Conservation (phyloP, 1,140 invertebrate species). For the Oncopodura yosiiana region DNA sequence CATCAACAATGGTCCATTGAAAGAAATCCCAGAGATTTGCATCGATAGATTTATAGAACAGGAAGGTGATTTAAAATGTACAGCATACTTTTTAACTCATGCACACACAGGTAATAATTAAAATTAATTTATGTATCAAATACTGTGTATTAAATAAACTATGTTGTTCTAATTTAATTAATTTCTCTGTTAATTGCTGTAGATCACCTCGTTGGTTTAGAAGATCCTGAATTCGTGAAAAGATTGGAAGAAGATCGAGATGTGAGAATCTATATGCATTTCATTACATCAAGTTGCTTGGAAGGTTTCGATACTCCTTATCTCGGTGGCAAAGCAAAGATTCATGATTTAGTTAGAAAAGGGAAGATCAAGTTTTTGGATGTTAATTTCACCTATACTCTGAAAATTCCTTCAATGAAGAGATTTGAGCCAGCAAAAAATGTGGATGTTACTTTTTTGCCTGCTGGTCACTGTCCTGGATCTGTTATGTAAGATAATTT, state of each 20-base stretch:
- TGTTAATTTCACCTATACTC: too few relatives aligned
- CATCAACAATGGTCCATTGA: constrained; percentile 44
- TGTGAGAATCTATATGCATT: constrained; percentile 15
- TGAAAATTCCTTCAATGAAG: too few relatives aligned
- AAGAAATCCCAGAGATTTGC: constrained; percentile 52
- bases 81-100: constrained; percentile 56
- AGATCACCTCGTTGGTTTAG: constrained; percentile 56
- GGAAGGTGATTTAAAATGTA: constrained; percentile 45
- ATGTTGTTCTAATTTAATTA: constrained; percentile 4
- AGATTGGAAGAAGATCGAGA: constrained; percentile 28
- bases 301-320: constrained; percentile 15
- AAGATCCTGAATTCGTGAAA: constrained; percentile 34
- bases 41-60: constrained; percentile 50
- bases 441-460: constrained; percentile 49
- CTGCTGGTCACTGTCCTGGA: constrained; percentile 60
- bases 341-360: constrained; percentile 30
- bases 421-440: constrained; percentile 36
- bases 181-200: constrained; percentile 2
- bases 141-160: not conserved
- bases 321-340: constrained; percentile 13
- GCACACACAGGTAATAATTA: constrained; percentile 43
- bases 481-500: constrained; percentile 51
- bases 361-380: constrained; percentile 41
- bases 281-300: constrained; percentile 18
- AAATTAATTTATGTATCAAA: not conserved